These are phyloP conservation scores for Vidua macroura DNA, from an alignment of 2,113 vertebrate species.

Conservation along the genomic window DNA sequence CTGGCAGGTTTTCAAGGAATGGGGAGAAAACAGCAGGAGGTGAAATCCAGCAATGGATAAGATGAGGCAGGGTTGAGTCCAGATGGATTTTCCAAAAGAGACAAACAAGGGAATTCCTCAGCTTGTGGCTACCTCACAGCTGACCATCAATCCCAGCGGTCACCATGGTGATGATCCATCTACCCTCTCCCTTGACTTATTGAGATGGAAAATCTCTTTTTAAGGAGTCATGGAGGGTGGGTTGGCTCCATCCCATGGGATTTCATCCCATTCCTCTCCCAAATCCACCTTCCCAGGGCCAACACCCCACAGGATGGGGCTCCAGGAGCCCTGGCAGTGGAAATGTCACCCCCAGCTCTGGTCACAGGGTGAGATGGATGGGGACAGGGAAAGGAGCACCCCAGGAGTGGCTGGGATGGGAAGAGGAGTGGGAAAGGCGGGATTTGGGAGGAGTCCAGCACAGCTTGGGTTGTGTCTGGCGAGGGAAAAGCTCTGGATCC, in stretches of 20 bases:
- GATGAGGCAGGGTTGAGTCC: background rate
- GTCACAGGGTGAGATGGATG: background rate
- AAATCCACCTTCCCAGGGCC: background rate
- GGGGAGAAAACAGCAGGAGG: background rate
- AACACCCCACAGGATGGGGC: background rate
- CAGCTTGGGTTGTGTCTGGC: slow-evolving; percentile 25
- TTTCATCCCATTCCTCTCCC: background rate
- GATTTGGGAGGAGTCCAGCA: background rate
- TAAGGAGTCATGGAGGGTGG: fast-evolving
- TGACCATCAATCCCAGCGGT: background rate
- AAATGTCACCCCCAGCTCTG: background rate
- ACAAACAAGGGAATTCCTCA: background rate
- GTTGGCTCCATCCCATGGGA: background rate
- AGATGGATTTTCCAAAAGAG: background rate
- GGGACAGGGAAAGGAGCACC: background rate
- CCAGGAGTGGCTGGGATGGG: background rate
- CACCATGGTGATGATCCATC: too few relatives aligned
- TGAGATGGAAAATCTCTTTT: background rate
- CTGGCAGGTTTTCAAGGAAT: background rate
- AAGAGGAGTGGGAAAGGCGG: background rate
- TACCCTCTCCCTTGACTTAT: background rate
- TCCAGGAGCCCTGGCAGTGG: background rate
- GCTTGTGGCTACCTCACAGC: background rate
- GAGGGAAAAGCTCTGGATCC: background rate
- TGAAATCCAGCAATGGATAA: fast-evolving